phyloP scores from a whole-genome alignment of 2,888 invertebrate genomes.

The Itoplectis maculator region DNA sequence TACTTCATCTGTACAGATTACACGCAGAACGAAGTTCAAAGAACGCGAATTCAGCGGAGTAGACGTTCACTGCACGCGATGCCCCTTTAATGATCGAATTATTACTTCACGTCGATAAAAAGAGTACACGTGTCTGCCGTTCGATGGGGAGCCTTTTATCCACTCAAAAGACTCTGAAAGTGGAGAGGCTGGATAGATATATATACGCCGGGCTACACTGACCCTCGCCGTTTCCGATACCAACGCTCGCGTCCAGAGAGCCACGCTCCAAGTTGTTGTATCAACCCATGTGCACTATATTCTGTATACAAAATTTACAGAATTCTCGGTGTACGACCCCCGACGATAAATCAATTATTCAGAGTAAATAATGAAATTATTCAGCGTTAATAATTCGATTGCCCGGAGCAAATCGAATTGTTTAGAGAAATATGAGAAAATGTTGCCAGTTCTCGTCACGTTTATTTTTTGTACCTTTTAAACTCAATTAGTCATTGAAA shows the following conservation, averaged over 20 bases:
- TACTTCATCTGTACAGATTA: not conserved
- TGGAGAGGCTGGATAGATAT: not conserved
- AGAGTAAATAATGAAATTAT: not conserved
- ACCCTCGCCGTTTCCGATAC: constrained; percentile 21
- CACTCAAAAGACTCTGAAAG: constrained; percentile 40
- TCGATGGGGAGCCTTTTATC: constrained; percentile 55
- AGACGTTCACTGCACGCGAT: constrained; percentile 19
- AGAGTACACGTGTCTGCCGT: constrained; percentile 54
- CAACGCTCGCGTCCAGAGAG: not conserved
- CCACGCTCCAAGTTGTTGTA: not conserved
- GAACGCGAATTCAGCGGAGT: not conserved
- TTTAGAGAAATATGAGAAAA: not conserved
- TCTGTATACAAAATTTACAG: not conserved
- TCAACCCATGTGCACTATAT: not conserved
- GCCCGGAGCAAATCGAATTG: no score
- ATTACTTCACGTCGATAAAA: constrained; percentile 59
- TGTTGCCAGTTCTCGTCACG: no score
- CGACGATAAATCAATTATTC: not conserved
- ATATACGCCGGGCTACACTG: not conserved
- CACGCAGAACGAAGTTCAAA: constrained; percentile 1
- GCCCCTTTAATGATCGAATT: constrained; percentile 57
- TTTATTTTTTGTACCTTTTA: no score
- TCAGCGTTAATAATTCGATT: no score
- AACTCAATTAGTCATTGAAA: no score
- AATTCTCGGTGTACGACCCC: not conserved